A percentile compares a stretch with the other conserved stretches of the same genome.
Conservation (phyloP, 2,888 invertebrate species). For the Gymnoscelis rufifasciata region DNA sequence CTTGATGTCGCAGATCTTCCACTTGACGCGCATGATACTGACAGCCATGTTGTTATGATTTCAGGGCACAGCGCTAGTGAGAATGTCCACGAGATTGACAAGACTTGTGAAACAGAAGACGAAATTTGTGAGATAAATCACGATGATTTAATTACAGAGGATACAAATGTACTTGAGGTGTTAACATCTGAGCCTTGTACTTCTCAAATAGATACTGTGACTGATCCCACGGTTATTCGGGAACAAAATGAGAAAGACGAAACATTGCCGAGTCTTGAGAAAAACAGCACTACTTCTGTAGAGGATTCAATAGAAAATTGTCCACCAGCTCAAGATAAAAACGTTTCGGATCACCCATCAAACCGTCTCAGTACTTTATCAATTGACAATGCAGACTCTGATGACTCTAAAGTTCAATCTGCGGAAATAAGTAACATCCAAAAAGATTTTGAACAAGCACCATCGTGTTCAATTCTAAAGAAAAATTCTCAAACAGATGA, state of each 20-base stretch:
- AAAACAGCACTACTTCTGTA: conserved; percentile 33
- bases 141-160: conserved; percentile 47
- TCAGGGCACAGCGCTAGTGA: conserved; percentile 54
- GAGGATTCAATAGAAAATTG: conserved; percentile 36
- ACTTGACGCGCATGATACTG: conserved; percentile 63
- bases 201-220: too few species aligned
- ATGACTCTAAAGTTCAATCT: neutral
- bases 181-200: too few species aligned
- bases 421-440: neutral
- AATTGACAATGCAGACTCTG: neutral
- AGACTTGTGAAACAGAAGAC: conserved; percentile 60
- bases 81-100: conserved; percentile 42
- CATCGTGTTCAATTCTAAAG: neutral
- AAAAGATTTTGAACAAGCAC: neutral
- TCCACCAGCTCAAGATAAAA: conserved; percentile 37
- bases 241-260: conserved; percentile 44
- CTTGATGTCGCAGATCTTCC: conserved; percentile 68
- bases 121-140: conserved; percentile 57
- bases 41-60: conserved; percentile 38
- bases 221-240: conserved; percentile 39
- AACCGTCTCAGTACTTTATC: conserved; percentile 13
- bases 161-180: conserved; percentile 12
- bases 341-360: conserved; percentile 38
- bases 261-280: conserved; percentile 42
- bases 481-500: neutral